Conservation (phyloP, 2,888 invertebrate species). For the Hypolimnas misippus region DNA sequence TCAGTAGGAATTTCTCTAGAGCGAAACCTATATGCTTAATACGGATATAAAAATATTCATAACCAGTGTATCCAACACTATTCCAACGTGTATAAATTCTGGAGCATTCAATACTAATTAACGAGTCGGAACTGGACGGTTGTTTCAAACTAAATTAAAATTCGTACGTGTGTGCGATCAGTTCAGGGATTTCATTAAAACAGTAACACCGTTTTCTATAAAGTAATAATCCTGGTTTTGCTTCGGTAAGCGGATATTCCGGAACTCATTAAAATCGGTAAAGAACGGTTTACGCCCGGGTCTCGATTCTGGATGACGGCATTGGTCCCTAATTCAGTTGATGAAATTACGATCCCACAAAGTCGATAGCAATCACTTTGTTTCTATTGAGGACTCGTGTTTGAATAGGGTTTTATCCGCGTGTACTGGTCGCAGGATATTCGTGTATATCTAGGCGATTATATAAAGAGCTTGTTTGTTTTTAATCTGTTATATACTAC, state of each 20-base stretch:
- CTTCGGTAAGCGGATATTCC: constrained; percentile 55
- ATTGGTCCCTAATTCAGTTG: constrained; percentile 40
- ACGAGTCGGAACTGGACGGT: constrained; percentile 28
- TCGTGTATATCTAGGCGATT: background rate
- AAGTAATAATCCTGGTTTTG: constrained; percentile 54
- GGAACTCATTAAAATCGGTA: constrained; percentile 60
- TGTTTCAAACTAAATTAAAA: constrained; percentile 42
- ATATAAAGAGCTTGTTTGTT: background rate
- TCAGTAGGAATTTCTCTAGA: too few relatives aligned
- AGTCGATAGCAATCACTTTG: constrained; percentile 29
- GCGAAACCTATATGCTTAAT: too few relatives aligned
- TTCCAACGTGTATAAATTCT: constrained; percentile 15
- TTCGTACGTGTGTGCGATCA: constrained; percentile 42
- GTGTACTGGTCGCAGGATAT: background rate
- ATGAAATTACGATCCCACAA: constrained; percentile 33
- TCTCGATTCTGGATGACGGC: constrained; percentile 36
- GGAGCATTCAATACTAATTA: constrained; percentile 33
- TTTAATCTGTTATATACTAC: background rate
- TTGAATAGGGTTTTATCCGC: constrained; percentile 8
- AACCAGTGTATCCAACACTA: constrained; percentile 10
- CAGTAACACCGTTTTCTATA: constrained; percentile 50
- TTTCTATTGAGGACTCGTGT: constrained; percentile 24
- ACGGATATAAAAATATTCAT: background rate
- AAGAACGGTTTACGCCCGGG: constrained; percentile 43
- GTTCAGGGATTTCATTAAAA: constrained; percentile 51